Conservation (phyloP, 2,888 invertebrate genomes). For the Caenorhabditis sp. region DNA sequence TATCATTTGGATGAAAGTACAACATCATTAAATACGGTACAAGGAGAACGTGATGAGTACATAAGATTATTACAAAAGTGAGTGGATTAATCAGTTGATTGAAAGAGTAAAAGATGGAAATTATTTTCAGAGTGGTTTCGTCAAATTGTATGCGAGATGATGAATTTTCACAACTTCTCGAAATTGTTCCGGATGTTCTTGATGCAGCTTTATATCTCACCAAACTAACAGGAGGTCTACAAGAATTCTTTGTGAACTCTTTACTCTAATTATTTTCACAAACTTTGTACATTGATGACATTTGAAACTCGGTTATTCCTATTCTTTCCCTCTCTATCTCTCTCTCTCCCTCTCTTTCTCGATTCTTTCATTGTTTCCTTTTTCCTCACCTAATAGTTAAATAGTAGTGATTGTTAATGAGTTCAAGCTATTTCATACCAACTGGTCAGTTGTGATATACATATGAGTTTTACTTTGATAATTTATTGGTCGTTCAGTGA, state of each 20-base stretch:
- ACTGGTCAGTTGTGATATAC: background rate
- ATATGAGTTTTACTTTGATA: background rate
- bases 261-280: background rate
- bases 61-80: constrained; percentile 7
- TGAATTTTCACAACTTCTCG: background rate
- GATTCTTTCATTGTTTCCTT: background rate
- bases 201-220: background rate
- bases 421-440: background rate
- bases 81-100: background rate
- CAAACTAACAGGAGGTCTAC: background rate
- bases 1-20: background rate
- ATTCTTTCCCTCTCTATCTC: background rate
- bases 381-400: no score
- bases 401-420: no score
- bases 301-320: background rate
- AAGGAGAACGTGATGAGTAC: background rate
- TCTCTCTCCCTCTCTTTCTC: background rate
- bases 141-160: background rate
- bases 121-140: background rate
- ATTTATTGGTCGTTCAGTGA: background rate
- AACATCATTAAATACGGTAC: background rate
- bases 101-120: no score
- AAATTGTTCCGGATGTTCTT: constrained; percentile 3
- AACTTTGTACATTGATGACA: background rate
- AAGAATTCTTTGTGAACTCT: background rate